phyloP scores from a whole-genome alignment of 2,888 invertebrate species.

The Strigamia transsilvanica region DNA sequence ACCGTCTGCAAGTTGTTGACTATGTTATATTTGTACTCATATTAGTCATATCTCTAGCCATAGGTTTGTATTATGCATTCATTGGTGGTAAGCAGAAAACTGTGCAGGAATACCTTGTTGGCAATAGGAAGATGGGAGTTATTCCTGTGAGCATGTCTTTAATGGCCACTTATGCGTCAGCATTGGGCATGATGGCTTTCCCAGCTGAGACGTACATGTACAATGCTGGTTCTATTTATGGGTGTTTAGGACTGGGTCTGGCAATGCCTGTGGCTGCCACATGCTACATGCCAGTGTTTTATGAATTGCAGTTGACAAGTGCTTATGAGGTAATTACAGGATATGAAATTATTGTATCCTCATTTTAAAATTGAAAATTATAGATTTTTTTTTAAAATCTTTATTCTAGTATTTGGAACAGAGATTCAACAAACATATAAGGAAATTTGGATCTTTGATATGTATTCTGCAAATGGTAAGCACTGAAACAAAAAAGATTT shows the following conservation, averaged over 20 bases:
- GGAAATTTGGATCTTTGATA: constrained; percentile 53
- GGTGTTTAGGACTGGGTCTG: neutral
- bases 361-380: too few species aligned
- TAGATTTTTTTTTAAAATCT: neutral
- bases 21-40: constrained; percentile 33
- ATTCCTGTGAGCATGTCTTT: constrained; percentile 48
- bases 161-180: constrained; percentile 50
- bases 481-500: neutral
- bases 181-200: constrained; percentile 43
- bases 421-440: constrained; percentile 51
- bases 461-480: constrained; percentile 51
- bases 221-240: neutral
- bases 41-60: constrained; percentile 13
- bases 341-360: neutral
- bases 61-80: constrained; percentile 52
- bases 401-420: constrained; percentile 54
- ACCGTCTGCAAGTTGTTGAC: neutral
- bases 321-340: constrained; percentile 41
- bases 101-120: constrained; percentile 51
- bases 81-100: constrained; percentile 52
- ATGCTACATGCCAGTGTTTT: constrained; percentile 51
- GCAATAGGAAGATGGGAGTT: constrained; percentile 51
- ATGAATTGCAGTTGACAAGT: constrained; percentile 49
- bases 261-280: constrained; percentile 24
- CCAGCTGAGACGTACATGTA: constrained; percentile 52